phyloP scores from a whole-genome alignment of 2,113 vertebrate species.

The Tapirus terrestris region DNA sequence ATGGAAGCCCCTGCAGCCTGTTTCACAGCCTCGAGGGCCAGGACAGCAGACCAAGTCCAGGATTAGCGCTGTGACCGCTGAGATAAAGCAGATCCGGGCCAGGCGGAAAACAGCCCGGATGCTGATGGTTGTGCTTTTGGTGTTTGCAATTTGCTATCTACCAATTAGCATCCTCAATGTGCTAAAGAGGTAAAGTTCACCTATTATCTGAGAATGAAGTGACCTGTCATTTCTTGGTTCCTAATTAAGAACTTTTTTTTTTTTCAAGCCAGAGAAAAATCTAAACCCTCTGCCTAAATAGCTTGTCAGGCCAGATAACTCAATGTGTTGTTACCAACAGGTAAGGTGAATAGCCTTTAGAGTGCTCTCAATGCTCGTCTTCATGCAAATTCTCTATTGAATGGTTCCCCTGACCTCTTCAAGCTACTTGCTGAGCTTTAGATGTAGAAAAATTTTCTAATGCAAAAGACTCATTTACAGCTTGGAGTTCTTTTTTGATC shows the following conservation, averaged over 20 bases:
- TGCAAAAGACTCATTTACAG: neutral
- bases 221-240: neutral
- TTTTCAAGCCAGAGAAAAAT: neutral
- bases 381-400: neutral
- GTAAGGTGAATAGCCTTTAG: neutral
- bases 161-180: conserved; percentile 98
- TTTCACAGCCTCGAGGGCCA: conserved; percentile 82
- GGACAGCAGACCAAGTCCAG: conserved; percentile 89
- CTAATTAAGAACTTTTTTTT: neutral
- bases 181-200: conserved; percentile 92
- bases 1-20: conserved; percentile 91
- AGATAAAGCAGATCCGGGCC: conserved; percentile 96
- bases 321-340: neutral
- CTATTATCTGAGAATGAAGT: conserved; percentile 23
- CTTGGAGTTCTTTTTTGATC: conserved; percentile 3
- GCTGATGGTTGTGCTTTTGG: conserved; percentile 97
- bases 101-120: conserved; percentile 97
- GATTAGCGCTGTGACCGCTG: conserved; percentile 92
- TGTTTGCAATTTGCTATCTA: conserved; percentile 97
- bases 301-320: neutral
- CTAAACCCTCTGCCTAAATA: neutral
- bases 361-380: neutral
- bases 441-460: neutral
- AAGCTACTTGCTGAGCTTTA: conserved; percentile 17
- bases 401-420: neutral